phyloP scores from a whole-genome alignment of 2,797 vertebrate genomes.

The Chrosomus eos region DNA sequence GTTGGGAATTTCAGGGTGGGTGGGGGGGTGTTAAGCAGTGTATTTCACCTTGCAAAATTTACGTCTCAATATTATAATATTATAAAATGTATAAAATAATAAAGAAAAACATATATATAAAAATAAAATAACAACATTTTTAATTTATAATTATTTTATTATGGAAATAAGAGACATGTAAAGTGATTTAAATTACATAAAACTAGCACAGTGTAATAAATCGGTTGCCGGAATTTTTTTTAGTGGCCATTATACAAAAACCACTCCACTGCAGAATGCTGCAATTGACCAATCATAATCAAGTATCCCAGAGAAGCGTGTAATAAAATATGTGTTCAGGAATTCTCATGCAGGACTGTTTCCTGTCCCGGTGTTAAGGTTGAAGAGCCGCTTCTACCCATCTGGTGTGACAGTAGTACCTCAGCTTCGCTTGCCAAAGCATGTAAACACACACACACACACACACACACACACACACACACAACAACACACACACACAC shows the following conservation, averaged over 20 bases:
- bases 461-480: not conserved
- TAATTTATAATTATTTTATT: not conserved
- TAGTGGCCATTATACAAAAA: too few species aligned
- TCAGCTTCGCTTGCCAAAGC: constrained; percentile 19
- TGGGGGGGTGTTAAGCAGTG: too few species aligned
- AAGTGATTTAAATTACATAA: too few species aligned
- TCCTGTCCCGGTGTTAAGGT: constrained; percentile 30
- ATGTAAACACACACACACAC: constrained; percentile 19
- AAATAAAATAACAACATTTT: too few species aligned
- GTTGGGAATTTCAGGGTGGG: too few species aligned
- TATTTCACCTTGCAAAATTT: too few species aligned
- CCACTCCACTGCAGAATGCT: not conserved
- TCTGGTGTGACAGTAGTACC: constrained; percentile 35
- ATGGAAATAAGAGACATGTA: not conserved
- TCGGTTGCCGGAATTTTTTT: too few species aligned
- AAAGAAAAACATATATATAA: too few species aligned
- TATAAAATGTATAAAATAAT: too few species aligned
- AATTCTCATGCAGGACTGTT: not conserved
- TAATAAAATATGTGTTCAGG: not conserved
- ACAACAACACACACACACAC: too few species aligned
- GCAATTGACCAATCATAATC: not conserved
- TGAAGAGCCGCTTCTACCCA: constrained; percentile 33
- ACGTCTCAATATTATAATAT: too few species aligned
- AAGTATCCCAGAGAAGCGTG: not conserved
- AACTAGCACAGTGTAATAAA: too few species aligned